A percentile compares a stretch with the other conserved stretches of the same genome.
Evolutionary conservation across 53 echinoderm and acorn worm species (phyloP).

Genomic region (Crossaster papposus): DNA sequence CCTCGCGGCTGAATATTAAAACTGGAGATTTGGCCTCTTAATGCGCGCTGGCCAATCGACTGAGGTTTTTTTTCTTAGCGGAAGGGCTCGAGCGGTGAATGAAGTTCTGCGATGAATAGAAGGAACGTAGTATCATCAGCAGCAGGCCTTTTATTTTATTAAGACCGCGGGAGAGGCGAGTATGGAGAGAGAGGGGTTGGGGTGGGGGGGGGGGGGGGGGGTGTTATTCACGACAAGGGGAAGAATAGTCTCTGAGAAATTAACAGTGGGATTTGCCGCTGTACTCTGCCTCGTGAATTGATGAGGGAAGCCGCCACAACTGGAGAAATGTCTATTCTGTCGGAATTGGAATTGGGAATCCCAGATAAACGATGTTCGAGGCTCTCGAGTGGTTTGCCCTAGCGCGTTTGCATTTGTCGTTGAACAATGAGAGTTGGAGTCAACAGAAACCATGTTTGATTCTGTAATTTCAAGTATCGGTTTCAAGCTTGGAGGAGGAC

Average conservation of each 20-base stretch:
- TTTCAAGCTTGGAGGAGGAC: not conserved
- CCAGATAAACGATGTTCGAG: not conserved
- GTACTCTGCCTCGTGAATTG: not conserved
- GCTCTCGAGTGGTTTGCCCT: not conserved
- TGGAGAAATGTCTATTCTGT: not conserved
- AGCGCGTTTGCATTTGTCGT: not conserved
- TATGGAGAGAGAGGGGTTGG: not conserved
- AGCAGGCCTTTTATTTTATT: conserved; percentile 32
- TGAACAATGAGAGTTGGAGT: not conserved
- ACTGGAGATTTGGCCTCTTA: conserved; percentile 31
- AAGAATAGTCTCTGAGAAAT: not conserved
- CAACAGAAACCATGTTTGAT: conserved; percentile 8
- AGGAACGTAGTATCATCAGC: conserved; percentile 6
- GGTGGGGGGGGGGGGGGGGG: not conserved
- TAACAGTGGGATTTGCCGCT: not conserved
- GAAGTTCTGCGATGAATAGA: not conserved
- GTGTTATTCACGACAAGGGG: not conserved
- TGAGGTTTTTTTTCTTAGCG: conserved; percentile 15
- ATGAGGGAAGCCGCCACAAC: not conserved
- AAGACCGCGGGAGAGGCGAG: not conserved
- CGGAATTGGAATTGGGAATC: not conserved
- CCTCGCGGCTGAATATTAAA: conserved; percentile 37
- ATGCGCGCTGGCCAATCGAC: conserved; percentile 35
- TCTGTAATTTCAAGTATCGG: conserved; percentile 10
- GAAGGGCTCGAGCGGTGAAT: conserved; percentile 4